Evolutionary conservation across 2,888 invertebrate genomes (phyloP), one percentile per base, ranked within the genome.

Genomic region (Drosophila neotestacea): DNA sequence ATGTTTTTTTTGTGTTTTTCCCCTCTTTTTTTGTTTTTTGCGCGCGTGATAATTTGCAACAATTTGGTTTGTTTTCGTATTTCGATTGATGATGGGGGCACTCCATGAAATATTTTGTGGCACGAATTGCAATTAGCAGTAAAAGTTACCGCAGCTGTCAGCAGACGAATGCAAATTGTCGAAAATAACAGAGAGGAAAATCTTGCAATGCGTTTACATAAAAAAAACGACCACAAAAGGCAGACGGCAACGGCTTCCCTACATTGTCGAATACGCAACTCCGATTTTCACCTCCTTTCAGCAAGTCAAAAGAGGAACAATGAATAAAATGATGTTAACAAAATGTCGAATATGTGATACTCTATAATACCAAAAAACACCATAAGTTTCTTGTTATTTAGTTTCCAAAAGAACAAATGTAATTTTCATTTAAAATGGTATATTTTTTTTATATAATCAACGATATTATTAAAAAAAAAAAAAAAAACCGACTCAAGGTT

Each of bases 61-160:
- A 48, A 58, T 71, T 52, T 64, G 32, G 27, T 36, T 32, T 50
- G 56, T 36, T 55, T 68, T 59, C 52, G 44, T 54, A 54, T 46
- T 38, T 30, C 54, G 22, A 54, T 50, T 60, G 39, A 22, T 41
- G 48, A 7, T 36, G 46, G 47, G 55, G 47, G 52, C 50, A 63
- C 39, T 59, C n/a, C 39, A 22, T 60, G 55, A 36, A 42, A 52
- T 47, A 32, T 58, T 60, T 62, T 65, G 70, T 47, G 71, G 71
- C 74, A 70, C 71, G 77, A 65, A 52, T 46, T 58, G 76, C 76
- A 75, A 65, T 74, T 59, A 70, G 52, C 65, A 51, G 42, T 52
- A 41, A 56, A 54, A 52, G 59, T 61, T 44, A 58, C 48, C 51
- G 41, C 47, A 62, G 62, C 69, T 48, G 55, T 42, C 38, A 52